A percentile compares a stretch with the other conserved stretches of the same genome.
phyloP scores from a whole-genome alignment of 2,888 invertebrate species.

The Ophion ellenae region DNA sequence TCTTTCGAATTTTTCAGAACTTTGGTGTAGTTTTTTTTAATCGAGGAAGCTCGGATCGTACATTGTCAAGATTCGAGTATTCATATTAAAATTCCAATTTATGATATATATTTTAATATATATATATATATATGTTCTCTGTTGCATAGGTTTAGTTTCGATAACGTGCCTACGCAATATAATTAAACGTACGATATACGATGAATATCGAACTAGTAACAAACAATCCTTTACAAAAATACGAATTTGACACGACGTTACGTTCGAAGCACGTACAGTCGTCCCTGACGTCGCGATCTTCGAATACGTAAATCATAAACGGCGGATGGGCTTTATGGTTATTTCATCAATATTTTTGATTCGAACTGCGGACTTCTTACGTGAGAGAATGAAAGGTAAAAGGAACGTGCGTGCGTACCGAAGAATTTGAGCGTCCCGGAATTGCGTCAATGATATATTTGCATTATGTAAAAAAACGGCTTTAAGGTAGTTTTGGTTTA shows the following conservation, averaged over 20 bases:
- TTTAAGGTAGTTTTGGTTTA: conserved; percentile 60
- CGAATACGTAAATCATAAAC: conserved; percentile 27
- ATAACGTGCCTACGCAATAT: conserved; percentile 56
- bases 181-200: conserved; percentile 55
- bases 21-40: neutral
- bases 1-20: neutral
- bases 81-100: conserved; percentile 29
- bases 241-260: conserved; percentile 81
- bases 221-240: conserved; percentile 82
- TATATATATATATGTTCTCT: conserved; percentile 42
- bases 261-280: conserved; percentile 72
- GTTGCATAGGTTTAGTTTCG: conserved; percentile 32
- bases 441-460: conserved; percentile 44
- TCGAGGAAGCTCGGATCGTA: neutral
- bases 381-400: conserved; percentile 9
- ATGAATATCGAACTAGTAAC: conserved; percentile 73
- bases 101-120: conserved; percentile 43
- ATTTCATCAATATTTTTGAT: conserved; percentile 35
- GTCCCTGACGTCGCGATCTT: conserved; percentile 43
- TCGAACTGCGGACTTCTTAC: neutral
- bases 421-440: conserved; percentile 56
- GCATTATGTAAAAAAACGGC: conserved; percentile 39
- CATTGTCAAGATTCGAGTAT: conserved; percentile 9
- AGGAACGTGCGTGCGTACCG: conserved; percentile 18
- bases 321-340: conserved; percentile 38